Evolutionary conservation across 1,140 invertebrate species (phyloP), one percentile per base, ranked within the genome.

Genomic region (Drosophila willistoni): DNA sequence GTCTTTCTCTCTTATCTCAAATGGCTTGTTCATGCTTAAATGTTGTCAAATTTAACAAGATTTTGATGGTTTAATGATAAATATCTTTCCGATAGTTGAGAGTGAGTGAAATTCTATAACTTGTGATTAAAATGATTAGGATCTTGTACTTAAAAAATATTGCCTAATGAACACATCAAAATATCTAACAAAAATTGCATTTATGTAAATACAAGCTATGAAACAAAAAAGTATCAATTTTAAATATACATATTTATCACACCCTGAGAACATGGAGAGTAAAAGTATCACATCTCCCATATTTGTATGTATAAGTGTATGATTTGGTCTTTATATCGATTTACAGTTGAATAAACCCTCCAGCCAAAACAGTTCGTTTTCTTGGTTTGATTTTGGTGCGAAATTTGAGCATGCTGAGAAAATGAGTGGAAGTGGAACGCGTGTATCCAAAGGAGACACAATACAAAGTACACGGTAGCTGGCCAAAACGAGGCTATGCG

Each of bases 21-120:
- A 67, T 47, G 68, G 68, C 56, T 73, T 73, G 83, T 80, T 89
- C 73, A 81, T 84, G 81, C 90, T 84, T 75, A 90, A 87, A 69
- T 71, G 73, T 79, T 91, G 90, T 91, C 90, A 81, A 81, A 75
- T 90, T 79, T 86, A 91, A 91, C 90, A 90, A 91, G 90, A 91
- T 91, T 71, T 51, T 12, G 10, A 13, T 71, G 54, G 62, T 42
- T 71, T 47, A 67, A 51, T 59, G 86, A 90, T 90, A 82, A 90
- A 63, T 51, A 76, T 67, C 29, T 29, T 7, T 29, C 6, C 2
- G 6, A 29, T 6, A 29, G 68, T 57, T 47, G 6, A 7, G 7
- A 47, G 12, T 42, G 41, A 42, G 41, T 17, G n/a, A 44, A 44
- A 39, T 39, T 39, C 10, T 39, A 39, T 5, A 39, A 39, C 34